Conservation (phyloP, 2,797 vertebrate genomes). For the Gymnodraco acuticeps region DNA sequence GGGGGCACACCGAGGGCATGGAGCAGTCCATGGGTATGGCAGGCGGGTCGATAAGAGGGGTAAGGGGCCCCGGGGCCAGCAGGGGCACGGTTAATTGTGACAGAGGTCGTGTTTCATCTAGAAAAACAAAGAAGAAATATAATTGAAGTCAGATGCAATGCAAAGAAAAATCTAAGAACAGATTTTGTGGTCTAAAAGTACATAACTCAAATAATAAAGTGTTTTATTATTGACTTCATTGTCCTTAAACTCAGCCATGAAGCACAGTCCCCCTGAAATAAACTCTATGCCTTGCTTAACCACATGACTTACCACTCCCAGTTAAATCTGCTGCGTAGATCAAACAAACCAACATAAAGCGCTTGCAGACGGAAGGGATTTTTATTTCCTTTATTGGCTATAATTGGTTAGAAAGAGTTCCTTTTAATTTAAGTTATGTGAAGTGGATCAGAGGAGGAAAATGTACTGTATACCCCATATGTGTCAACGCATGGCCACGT, state of each 20-base stretch:
- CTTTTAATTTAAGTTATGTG: constrained; percentile 58
- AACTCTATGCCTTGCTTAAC: constrained; percentile 30
- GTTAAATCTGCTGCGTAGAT: constrained; percentile 42
- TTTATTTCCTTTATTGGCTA: constrained; percentile 34
- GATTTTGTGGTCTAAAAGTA: constrained; percentile 7
- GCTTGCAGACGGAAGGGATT: constrained; percentile 36
- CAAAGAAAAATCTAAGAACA: constrained; percentile 6
- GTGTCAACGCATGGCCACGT: not conserved
- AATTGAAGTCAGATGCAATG: constrained; percentile 16
- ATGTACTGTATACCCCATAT: constrained; percentile 1
- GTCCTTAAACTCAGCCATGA: constrained; percentile 36
- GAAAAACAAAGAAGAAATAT: constrained; percentile 19
- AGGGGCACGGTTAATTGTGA: constrained; percentile 75
- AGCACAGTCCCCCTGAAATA: constrained; percentile 20
- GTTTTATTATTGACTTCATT: constrained; percentile 40
- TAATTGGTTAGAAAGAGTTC: constrained; percentile 40
- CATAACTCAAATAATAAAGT: constrained; percentile 32
- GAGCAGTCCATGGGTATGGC: constrained; percentile 80
- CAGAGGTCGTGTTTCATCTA: constrained; percentile 79
- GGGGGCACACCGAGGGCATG: constrained; percentile 68
- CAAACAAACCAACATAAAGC: constrained; percentile 56
- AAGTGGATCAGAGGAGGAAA: constrained; percentile 25
- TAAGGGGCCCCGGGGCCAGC: constrained; percentile 70
- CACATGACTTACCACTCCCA: constrained; percentile 48
- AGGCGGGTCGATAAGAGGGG: constrained; percentile 70